Percentiles rank a stretch among this genome's conserved stretches.
phyloP scores from a whole-genome alignment of 1,140 invertebrate genomes.

The Bombus confusus region DNA sequence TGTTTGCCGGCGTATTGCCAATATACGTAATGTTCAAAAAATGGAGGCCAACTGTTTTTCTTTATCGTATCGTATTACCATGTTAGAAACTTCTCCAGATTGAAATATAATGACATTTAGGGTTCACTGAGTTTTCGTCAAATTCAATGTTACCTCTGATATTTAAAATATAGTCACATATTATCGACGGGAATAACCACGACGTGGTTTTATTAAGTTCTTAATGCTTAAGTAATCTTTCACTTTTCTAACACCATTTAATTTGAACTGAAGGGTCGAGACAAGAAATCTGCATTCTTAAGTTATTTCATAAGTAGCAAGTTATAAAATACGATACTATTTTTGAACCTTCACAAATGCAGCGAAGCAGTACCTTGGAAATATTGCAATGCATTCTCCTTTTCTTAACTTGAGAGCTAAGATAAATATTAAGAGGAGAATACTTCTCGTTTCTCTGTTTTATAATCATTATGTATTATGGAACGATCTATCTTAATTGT shows the following conservation, averaged over 20 bases:
- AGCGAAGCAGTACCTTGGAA: slow-evolving; percentile 32
- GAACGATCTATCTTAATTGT: background rate
- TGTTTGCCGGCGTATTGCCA: background rate
- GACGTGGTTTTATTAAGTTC: background rate
- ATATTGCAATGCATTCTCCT: slow-evolving; percentile 26
- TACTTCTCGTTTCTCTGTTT: background rate
- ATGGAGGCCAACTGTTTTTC: no score
- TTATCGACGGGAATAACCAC: background rate
- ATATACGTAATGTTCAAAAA: background rate
- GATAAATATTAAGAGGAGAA: slow-evolving; percentile 6
- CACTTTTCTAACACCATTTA: background rate
- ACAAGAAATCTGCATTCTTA: slow-evolving; percentile 7
- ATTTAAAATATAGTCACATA: background rate
- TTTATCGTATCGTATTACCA: background rate
- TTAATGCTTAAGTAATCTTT: background rate
- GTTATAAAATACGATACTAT: slow-evolving; percentile 39
- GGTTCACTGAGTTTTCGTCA: background rate
- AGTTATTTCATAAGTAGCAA: slow-evolving; percentile 3
- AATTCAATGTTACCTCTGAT: background rate
- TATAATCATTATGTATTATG: background rate
- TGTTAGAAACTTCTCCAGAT: background rate
- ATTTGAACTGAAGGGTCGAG: background rate
- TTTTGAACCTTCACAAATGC: slow-evolving; percentile 34
- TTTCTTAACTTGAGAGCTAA: slow-evolving; percentile 7
- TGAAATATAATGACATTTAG: slow-evolving; percentile 2